Base-by-base conservation (phyloP, 2,797 vertebrate species). In the Buphagus erythrorhynchus region DNA sequence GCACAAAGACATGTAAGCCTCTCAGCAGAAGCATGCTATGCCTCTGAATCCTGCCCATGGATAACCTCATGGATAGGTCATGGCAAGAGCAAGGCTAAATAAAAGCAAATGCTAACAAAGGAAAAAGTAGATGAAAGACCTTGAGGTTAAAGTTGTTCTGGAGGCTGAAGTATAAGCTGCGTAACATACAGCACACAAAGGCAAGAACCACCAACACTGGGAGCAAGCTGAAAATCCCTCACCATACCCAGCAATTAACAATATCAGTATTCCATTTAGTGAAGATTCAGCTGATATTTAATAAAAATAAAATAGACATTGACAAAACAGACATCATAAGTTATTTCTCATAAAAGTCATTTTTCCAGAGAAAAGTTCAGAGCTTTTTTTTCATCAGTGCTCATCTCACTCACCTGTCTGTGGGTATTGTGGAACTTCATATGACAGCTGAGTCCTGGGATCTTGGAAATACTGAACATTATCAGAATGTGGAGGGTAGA, bases 401-500 rank as follows among this genome's bases (percentile, higher is more conserved):
- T 71, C 11, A 58, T 90, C 77, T 67, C 68, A 96, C 98, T 99
- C 97, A 99, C 99, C 98, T 97, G 98, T 97, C 77, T 98, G 97
- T 2, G 98, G 99, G 95, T 99, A 99, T 73, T 99, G 98, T 31
- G 98, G 97, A 13, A 98, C 95, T 87, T 99, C 99, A 22, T 99
- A 99, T 3, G 98, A 97, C 95, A 98, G 96, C 48, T 98, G 97
- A 91, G 98, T 97, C 92, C 98, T 98, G 80, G 98, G 98, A 82
- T 99, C 99, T 98, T 99, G 99, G 97, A 99, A 99, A 98, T 99
- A 99, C 49, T 99, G 98, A 96, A 98, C 97, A 15, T 94, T 98
- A 93, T 99, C 99, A 66, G 99, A 98, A 46, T 98, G 98, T 76
- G 98, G 98, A 83, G 98, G 98, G 96, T 99, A 99, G 26, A 98